A percentile compares a stretch with the other conserved stretches of the same genome.
These are phyloP conservation scores for Mastomys natalensis DNA, from an alignment of 2,113 vertebrate species.

Conservation along the genomic window DNA sequence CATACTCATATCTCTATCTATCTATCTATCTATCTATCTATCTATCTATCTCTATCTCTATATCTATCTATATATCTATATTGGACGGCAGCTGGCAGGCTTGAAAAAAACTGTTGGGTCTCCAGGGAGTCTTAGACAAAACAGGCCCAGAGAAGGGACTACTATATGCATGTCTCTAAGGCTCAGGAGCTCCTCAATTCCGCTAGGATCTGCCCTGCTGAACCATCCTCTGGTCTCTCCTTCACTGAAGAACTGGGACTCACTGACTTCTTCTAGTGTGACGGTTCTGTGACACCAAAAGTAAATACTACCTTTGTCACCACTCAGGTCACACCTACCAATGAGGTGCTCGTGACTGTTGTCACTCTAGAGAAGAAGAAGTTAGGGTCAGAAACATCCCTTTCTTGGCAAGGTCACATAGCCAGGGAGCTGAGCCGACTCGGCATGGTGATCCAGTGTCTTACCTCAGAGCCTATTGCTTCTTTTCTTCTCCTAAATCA, in stretches of 20 bases:
- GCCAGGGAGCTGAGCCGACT: background rate
- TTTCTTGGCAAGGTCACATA: background rate
- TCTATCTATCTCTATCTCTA: no score
- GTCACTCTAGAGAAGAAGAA: conserved; percentile 25
- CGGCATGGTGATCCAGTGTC: background rate
- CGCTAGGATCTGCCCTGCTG: background rate
- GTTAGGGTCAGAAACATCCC: background rate
- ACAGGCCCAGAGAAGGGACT: background rate
- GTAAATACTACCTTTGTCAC: background rate
- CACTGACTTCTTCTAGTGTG: background rate
- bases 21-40: no score
- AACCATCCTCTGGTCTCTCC: background rate
- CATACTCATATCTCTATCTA: no score
- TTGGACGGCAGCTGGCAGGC: background rate
- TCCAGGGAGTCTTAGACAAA: background rate
- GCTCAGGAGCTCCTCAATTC: background rate
- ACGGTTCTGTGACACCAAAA: background rate
- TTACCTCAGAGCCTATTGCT: background rate
- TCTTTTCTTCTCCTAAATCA: conserved; percentile 8
- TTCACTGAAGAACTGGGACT: background rate
- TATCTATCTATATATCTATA: no score
- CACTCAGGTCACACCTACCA: background rate
- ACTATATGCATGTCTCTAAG: background rate
- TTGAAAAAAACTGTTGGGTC: background rate
- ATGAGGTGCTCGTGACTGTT: background rate